Evolutionary conservation across 2,113 vertebrate species (phyloP), one percentile per base, ranked within the genome.

Genomic region (Triplophysa rosa): DNA sequence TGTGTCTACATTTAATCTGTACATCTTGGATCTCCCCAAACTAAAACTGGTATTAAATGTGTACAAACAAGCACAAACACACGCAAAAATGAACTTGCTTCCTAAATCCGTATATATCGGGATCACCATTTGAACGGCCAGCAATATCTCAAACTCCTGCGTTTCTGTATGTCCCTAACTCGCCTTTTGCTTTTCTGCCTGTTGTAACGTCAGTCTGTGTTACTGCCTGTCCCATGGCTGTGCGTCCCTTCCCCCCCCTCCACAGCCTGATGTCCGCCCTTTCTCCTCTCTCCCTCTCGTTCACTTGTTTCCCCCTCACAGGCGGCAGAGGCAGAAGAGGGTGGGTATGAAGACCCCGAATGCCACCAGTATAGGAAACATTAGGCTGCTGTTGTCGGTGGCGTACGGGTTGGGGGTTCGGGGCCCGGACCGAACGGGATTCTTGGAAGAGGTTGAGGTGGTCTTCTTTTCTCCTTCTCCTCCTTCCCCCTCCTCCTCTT

Each of bases 311-410:
- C 47, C 69, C 42, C 59, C 62, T 83, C 76, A 81, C 47, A 83
- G 67, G 56, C 84, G 94, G 89, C 98, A 99, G 89, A 99, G 97
- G 93, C 97, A 99, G 93, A 99, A 99, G 90, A 99, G 95, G 79
- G 97, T 99, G 81, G 98, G 98, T 90, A 99, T 99, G 93, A 99
- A 99, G 85, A 99, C 98, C 86, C 98, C 97, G 2, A 99, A 99
- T 81, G 96, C 96, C 93, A 99, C 96, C 40, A 99, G 89, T 87
- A 99, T 98, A 86, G 98, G 98, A 84, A 98, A 99, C 97, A 98
- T 99, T 87, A 99, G 94, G 94, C 98, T 99, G 95, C 97, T 98
- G 95, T 99, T 99, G 94, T 99, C 98, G 0, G 97, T 95, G 69
- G 98, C 97, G 63, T 99, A 99, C 7, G 97, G 97, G 89, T 98